Conservation (phyloP, 2,888 invertebrate genomes). For the Xestia ashworthii region DNA sequence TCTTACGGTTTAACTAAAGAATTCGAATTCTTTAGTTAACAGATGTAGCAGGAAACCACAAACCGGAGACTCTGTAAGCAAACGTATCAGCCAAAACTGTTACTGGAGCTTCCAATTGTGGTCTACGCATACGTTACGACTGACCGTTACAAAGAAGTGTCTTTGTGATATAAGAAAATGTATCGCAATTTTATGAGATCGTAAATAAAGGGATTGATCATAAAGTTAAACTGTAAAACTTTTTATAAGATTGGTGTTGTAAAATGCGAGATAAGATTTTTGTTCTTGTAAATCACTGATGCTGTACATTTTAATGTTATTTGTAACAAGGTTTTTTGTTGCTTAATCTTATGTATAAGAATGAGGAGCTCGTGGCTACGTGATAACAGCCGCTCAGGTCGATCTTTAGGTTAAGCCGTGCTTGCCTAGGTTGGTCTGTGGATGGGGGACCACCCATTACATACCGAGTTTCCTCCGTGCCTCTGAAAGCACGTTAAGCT, state of each 20-base stretch:
- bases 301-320: slow-evolving; percentile 8
- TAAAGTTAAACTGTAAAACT: slow-evolving; percentile 51
- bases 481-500: no score
- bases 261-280: slow-evolving; percentile 8
- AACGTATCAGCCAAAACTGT: neutral
- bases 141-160: slow-evolving; percentile 23
- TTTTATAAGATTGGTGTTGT: slow-evolving; percentile 47
- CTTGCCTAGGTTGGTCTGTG: no score
- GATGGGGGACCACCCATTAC: no score
- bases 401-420: no score
- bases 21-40: neutral
- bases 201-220: slow-evolving; percentile 55
- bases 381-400: no score
- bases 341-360: no score
- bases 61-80: neutral
- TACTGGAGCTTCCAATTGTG: neutral
- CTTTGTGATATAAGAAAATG: slow-evolving; percentile 41
- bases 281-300: slow-evolving; percentile 16
- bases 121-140: slow-evolving; percentile 12
- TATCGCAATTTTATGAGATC: slow-evolving; percentile 48
- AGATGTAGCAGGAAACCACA: neutral
- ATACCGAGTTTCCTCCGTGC: no score
- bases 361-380: no score
- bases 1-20: no score
- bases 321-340: neutral